Evolutionary conservation across 2,113 vertebrate species (phyloP).

Genomic region (Cinclus cinclus): DNA sequence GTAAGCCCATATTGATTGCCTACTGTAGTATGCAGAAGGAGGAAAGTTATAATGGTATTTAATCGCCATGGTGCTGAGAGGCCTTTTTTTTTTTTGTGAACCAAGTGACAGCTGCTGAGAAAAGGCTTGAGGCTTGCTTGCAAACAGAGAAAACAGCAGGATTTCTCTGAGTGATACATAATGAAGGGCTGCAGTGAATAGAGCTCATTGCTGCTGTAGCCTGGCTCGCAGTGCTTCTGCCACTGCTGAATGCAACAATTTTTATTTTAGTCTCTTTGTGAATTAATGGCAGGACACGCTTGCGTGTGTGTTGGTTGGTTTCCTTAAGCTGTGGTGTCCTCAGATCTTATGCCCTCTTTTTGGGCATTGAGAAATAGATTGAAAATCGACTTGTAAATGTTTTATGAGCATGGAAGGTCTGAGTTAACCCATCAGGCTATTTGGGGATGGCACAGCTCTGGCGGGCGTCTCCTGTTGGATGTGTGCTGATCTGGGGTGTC

Average conservation of each 20-base stretch:
- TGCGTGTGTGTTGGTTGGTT: rapidly evolving
- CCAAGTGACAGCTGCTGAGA: conserved; percentile 66
- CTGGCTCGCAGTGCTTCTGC: neutral
- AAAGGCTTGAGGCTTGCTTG: conserved; percentile 32
- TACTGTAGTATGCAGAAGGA: conserved; percentile 77
- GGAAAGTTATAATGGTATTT: conserved; percentile 79
- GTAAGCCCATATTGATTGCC: conserved; percentile 94
- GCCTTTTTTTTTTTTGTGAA: conserved; percentile 45
- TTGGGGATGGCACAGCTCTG: rapidly evolving
- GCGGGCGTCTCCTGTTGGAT: neutral
- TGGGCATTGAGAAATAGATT: neutral
- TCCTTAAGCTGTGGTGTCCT: neutral
- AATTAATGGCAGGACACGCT: neutral
- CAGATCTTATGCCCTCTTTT: neutral
- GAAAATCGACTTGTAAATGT: neutral
- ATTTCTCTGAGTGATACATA: conserved; percentile 28
- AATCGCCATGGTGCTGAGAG: conserved; percentile 77
- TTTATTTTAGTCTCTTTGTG: neutral
- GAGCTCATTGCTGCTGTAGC: neutral
- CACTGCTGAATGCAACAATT: neutral
- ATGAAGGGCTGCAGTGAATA: neutral
- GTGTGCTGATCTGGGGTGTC: neutral
- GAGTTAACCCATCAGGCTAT: too few relatives aligned
- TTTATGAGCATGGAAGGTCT: neutral
- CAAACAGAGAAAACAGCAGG: conserved; percentile 55